Evolutionary conservation across 2,888 invertebrate species (phyloP).

Genomic region (Aspidapion aeneum): DNA sequence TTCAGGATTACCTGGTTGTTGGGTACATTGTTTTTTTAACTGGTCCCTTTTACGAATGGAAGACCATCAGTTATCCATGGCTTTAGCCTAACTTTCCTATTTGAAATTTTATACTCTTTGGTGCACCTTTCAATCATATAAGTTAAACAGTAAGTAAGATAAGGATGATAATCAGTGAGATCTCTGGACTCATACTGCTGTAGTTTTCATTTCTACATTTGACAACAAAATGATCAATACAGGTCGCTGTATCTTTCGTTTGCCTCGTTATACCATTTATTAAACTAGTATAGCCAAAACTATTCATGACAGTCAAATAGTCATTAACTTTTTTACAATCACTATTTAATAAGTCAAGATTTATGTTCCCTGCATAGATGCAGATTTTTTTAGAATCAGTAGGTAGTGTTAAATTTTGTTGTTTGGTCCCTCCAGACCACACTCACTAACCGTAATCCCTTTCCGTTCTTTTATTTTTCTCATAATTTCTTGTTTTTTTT

Average conservation of each 20-base stretch:
- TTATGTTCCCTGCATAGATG: neutral
- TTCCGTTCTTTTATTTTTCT: constrained; percentile 5
- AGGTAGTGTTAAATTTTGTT: constrained; percentile 10
- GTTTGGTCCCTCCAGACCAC: constrained; percentile 11
- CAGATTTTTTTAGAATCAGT: constrained; percentile 3
- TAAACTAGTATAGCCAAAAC: constrained; percentile 10
- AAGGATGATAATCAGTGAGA: constrained; percentile 14
- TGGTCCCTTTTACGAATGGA: constrained; percentile 11
- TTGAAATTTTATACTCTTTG: neutral
- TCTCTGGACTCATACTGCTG: constrained; percentile 3
- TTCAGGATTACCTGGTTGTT: neutral
- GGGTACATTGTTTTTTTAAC: neutral
- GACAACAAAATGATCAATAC: constrained; percentile 14
- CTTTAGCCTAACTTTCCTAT: constrained; percentile 8
- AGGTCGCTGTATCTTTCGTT: constrained; percentile 7
- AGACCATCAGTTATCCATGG: constrained; percentile 13
- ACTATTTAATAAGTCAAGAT: neutral
- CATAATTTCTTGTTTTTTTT: constrained; percentile 3
- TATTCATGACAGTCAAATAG: constrained; percentile 9
- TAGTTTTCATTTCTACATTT: constrained; percentile 9
- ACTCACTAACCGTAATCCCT: constrained; percentile 12
- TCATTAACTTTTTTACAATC: constrained; percentile 9
- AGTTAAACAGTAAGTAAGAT: constrained; percentile 7
- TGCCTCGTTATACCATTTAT: constrained; percentile 8
- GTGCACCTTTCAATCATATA: neutral